Base-by-base conservation (phyloP, 2,113 vertebrate genomes). In the Nothobranchius furzeri region DNA sequence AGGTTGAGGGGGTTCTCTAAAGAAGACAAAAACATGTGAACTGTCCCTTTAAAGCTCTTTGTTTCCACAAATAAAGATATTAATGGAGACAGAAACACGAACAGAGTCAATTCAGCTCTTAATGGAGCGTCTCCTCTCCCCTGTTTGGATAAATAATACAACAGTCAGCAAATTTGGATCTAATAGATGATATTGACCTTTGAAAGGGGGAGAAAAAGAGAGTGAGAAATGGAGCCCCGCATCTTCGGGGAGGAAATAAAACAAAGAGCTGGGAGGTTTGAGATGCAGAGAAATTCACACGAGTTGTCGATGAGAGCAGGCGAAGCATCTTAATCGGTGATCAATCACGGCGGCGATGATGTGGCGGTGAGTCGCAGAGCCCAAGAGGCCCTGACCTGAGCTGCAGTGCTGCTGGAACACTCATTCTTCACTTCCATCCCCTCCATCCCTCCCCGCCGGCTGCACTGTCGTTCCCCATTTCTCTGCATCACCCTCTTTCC, bases 161-260 rank as follows among this genome's bases (percentile, higher is more conserved):
- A 65, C 68, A 87, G 85, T 90, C 89, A 89, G 86, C 86, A 87
- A 78, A 88, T 84, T 64, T 51, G 62, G 52, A 74, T 75, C 84
- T 82, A 84, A 89, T 79, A 81, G 77, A 90, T 86, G 85, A 88
- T 87, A 85, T 75, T 88, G 86, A 90, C 86, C 87, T 90, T 88
- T 84, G 37, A 45, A 75, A 25, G 7, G 61, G 58, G 71, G 13
- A 50, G 48, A 55, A 53, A 51, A 55, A 12, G 15, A 45, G 62
- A 17, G 45, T 43, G 67, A n/a, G 60, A 3, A 14, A 3, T 15
- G 7, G 12, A 7, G 25, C 8, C 3, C 3, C 15, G 17, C 3
- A 45, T 36, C 4, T 9, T 56, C 3, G 47, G 25, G 37, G 42
- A 43, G 52, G 56, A 48, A 43, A 49, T 12, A 9, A 3, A 20